phyloP scores from a whole-genome alignment of 2,797 vertebrate genomes.

The Euphonia xanthogaster region DNA sequence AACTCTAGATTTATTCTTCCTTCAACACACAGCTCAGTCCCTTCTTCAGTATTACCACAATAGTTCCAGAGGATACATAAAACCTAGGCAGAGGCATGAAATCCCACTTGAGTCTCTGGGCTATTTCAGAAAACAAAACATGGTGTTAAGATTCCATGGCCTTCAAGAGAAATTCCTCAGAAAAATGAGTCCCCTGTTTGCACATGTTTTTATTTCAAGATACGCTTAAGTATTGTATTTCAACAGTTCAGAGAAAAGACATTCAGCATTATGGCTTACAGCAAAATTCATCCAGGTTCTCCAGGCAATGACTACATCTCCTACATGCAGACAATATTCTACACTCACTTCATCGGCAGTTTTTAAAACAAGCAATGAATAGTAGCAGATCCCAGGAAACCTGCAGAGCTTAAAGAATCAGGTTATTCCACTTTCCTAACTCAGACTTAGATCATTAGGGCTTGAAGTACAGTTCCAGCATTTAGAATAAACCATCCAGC shows the following conservation, averaged over 20 bases:
- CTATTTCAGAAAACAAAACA: background rate
- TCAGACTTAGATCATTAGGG: background rate
- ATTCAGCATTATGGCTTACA: accelerated
- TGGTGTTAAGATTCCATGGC: background rate
- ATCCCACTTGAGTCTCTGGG: background rate
- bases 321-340: background rate
- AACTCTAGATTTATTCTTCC: background rate
- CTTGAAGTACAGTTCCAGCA: background rate
- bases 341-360: background rate
- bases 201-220: background rate
- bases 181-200: background rate
- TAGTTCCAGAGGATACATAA: background rate
- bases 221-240: background rate
- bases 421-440: background rate
- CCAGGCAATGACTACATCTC: background rate
- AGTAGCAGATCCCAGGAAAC: background rate
- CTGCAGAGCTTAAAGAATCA: background rate
- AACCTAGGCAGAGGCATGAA: background rate
- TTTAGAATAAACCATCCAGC: background rate
- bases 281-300: background rate
- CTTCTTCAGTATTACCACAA: background rate
- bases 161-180: background rate
- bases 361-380: background rate
- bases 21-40: background rate
- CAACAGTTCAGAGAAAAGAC: background rate